A percentile compares a stretch with the other conserved stretches of the same genome.
phyloP scores from a whole-genome alignment of 2,888 invertebrate species.

The Torymus aiolomorphi region DNA sequence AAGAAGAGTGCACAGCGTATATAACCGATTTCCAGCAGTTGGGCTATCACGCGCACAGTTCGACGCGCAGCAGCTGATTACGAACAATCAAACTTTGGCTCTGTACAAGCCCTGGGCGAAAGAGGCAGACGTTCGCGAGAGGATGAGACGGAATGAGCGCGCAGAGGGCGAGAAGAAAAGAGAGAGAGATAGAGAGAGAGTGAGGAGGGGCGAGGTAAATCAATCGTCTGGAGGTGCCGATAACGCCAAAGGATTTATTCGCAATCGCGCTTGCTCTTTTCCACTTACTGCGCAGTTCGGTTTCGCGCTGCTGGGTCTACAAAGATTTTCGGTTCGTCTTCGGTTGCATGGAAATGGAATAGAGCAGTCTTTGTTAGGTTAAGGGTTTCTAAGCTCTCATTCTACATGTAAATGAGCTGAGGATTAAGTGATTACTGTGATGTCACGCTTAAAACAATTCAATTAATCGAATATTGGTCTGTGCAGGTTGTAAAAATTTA shows the following conservation, averaged over 20 bases:
- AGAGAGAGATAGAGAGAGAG: not conserved
- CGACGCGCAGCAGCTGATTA: slow-evolving; percentile 39
- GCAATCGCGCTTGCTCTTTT: slow-evolving; percentile 25
- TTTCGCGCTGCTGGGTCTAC: not conserved
- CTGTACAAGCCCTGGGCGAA: not conserved
- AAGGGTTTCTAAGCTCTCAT: slow-evolving; percentile 1
- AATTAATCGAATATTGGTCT: not conserved
- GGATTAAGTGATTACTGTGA: not conserved
- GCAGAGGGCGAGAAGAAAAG: not conserved
- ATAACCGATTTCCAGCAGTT: slow-evolving; percentile 40
- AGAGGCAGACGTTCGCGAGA: not conserved
- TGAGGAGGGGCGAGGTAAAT: slow-evolving; percentile 40
- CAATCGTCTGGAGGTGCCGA: slow-evolving; percentile 59
- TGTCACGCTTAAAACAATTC: no score
- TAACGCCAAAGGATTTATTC: slow-evolving; percentile 60
- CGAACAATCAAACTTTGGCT: slow-evolving; percentile 56
- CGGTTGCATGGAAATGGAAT: no score
- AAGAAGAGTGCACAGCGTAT: slow-evolving; percentile 21
- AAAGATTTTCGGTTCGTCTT: slow-evolving; percentile 10
- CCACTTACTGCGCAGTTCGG: not conserved
- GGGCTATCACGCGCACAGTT: slow-evolving; percentile 4
- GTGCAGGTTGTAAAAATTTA: not conserved
- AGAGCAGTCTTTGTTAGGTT: not conserved
- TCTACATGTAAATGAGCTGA: slow-evolving; percentile 8
- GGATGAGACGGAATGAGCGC: not conserved